phyloP scores from a whole-genome alignment of 2,113 vertebrate species.

The Tympanuchus pallidicinctus region DNA sequence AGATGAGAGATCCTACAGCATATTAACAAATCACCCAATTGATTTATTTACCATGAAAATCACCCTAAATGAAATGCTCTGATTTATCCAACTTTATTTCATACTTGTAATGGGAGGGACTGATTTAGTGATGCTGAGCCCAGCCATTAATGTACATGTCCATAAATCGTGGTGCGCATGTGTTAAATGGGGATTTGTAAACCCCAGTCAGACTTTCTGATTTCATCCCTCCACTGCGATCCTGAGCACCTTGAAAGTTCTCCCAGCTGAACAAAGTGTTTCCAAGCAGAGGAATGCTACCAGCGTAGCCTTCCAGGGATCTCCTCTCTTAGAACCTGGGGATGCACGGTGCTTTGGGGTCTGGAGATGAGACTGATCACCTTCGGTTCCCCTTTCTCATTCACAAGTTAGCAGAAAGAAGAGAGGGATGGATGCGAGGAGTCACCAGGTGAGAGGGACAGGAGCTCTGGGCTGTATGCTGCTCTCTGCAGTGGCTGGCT shows the following conservation, averaged over 20 bases:
- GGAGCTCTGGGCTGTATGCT: neutral
- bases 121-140: constrained; percentile 48
- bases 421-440: neutral
- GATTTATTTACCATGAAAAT: constrained; percentile 44
- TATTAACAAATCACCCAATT: constrained; percentile 20
- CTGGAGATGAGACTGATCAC: neutral
- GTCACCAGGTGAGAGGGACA: neutral
- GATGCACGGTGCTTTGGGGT: neutral
- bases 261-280: neutral
- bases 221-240: neutral
- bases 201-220: neutral
- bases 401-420: neutral
- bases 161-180: neutral
- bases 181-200: constrained; percentile 11
- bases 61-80: constrained; percentile 4
- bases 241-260: neutral
- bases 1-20: neutral
- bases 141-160: neutral
- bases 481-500: neutral
- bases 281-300: neutral
- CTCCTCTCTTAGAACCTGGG: neutral
- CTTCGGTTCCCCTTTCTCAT: neutral
- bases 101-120: neutral
- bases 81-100: constrained; percentile 38
- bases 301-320: neutral